Evolutionary conservation across 2,888 invertebrate genomes (phyloP), one percentile per base, ranked within the genome.

Genomic region (Melanophora roralis): DNA sequence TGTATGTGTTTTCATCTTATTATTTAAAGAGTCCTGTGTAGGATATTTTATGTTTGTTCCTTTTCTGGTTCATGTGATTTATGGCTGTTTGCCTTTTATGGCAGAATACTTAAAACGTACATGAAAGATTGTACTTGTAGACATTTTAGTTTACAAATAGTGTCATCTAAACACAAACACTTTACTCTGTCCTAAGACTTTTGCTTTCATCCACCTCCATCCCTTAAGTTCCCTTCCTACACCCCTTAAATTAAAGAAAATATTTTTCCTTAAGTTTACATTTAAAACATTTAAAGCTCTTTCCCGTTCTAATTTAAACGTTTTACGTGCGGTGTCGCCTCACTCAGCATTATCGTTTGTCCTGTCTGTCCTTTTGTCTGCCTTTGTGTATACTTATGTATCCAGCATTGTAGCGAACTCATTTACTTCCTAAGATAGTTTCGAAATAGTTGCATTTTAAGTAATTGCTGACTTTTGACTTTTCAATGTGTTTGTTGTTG

Each of bases 381-480:
- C 21, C 32, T 45, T 45, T 32, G 43, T 36, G 45, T 6, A 11
- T 32, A n/a, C n/a, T n/a, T n/a, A 53, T 14, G 7, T n/a, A 43
- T 51, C 40, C n/a, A 59, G 21, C 16, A 59, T 51, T 59, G 16
- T 0, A 47, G 32, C 6, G 51, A 74, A 75, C 71, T 23, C 38
- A 23, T 23, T 65, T 34, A 65, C 21, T n/a, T 55, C n/a, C n/a
- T n/a, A n/a, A n/a, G 79, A 79, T 79, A 71, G 45, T 79, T 71
- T 69, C 6, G 32, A 34, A 59, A 74, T 49, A 38, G 53, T 80
- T 80, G 76, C 72, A 73, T 80, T 68, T 73, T 73, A 76, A 73
- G 72, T 80, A 80, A 80, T 76, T 80, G 80, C 80, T 80, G 80
- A 80, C 80, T 68, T 73, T 76, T 76, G 76, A 80, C 76, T 80